Base-by-base conservation (phyloP, 2,797 vertebrate species). In the Characodon lateralis region DNA sequence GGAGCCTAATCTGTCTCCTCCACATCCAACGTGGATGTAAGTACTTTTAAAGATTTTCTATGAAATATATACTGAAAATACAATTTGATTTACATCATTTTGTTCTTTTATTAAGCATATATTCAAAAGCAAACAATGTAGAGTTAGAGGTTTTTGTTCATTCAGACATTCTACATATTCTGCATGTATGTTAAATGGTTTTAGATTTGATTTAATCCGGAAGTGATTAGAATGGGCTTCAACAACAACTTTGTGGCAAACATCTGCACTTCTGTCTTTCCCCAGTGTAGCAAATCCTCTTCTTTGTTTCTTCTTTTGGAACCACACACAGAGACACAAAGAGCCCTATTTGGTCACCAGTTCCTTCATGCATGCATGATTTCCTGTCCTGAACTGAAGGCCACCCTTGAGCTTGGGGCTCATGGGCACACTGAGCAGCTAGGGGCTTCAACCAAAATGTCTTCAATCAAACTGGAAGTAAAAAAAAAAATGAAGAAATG, bases 171-270 rank as follows among this genome's bases (percentile, higher is more conserved):
- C 28, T 31, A 31, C 31, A 63, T 63, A 31, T 35, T 16, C 16
- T 35, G 18, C 74, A 56, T 75, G 58, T 61, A 71, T 74, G 61
- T 58, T 24, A 41, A 39, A 41, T 39, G 35, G 20, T 66, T 66
- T 41, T 35, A 66, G 63, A 66, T 66, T 8, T 22, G 35, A 39
- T 41, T 41, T 22, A 20, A 0, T 20, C 14, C 18, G 59, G 59
- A 20, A 8, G 48, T 24, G 16, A 53, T 53, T 5, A 53, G 16
- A 31, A 65, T 5, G 35, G 20, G 20, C 63, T 66, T 22, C 20
- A 24, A 66, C 31, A 66, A 41, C 20, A 39, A 66, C 18, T 66
- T 24, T 66, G 63, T 66, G 18, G 51, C 16, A 35, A 66, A 66
- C 18, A 66, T 66, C 35, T 66, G 63, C 63, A 66, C 63, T 41